Evolutionary conservation across 2,797 vertebrate species (phyloP), one percentile per base, ranked within the genome.

Genomic region (Myripristis murdjan): DNA sequence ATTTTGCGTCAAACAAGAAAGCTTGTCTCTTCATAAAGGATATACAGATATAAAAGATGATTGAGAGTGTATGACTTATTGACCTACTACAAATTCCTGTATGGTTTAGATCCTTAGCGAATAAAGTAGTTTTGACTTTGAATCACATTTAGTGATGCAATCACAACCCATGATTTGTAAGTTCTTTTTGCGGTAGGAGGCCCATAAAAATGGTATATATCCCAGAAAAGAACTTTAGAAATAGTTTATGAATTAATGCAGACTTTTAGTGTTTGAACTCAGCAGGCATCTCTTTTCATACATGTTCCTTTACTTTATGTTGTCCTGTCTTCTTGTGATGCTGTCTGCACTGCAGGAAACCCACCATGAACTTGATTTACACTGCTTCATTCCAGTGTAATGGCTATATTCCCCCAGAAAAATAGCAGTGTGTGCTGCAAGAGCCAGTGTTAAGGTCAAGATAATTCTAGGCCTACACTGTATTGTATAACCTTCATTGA

Each of bases 401-500:
- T 83, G 65, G 79, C 77, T 80, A 83, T 86, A 87, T 85, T 74
- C 58, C 43, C 46, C 9, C 18, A 41, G 74, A 77, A 75, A 83
- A 84, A 79, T 58, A 77, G 55, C 64, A 55, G 65, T 24, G 48
- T 75, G 73, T 61, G 70, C 71, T 74, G 70, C 62, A 66, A 47
- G 59, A 68, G 66, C 46, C 12, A 1, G 20, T 51, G 59, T 59
- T 85, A 73, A 86, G 85, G 87, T 87, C 86, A 89, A 87, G 77
- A 86, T 91, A 53, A 87, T 89, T 86, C 74, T 64, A 85, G 81
- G 64, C 23, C 55, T 63, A 55, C 53, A 59, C 77, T 77, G 64
- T 24, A 37, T 66, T 83, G 85, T 90, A 81, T 88, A 89, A 91
- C 92, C 90, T 92, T 93, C 88, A 82, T 48, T 44, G 74, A 70